Conservation (phyloP, 2,113 vertebrate genomes). For the Austrofundulus limnaeus region DNA sequence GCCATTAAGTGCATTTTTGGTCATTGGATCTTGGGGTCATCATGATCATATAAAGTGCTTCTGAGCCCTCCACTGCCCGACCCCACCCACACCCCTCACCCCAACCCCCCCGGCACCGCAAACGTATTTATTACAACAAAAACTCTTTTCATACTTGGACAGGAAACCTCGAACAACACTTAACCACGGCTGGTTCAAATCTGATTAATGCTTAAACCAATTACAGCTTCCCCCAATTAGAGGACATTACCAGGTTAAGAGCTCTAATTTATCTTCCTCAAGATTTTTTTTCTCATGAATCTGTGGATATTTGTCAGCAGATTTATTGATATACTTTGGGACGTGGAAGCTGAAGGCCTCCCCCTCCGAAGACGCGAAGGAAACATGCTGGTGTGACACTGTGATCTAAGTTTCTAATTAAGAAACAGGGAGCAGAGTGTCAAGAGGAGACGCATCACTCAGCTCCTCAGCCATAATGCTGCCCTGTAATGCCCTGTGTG, state of each 20-base stretch:
- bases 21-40: slow-evolving; percentile 80
- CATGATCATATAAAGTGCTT: slow-evolving; percentile 73
- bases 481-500: slow-evolving; percentile 69
- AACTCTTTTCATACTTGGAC: slow-evolving; percentile 73
- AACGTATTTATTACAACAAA: slow-evolving; percentile 82
- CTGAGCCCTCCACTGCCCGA: slow-evolving; percentile 66
- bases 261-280: slow-evolving; percentile 70
- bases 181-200: slow-evolving; percentile 67
- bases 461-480: slow-evolving; percentile 57
- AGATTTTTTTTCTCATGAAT: slow-evolving; percentile 47
- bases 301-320: slow-evolving; percentile 53
- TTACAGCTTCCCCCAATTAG: slow-evolving; percentile 79
- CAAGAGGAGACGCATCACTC: slow-evolving; percentile 63
- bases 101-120: slow-evolving; percentile 72
- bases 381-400: slow-evolving; percentile 52
- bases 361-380: slow-evolving; percentile 26
- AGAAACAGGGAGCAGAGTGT: slow-evolving; percentile 61
- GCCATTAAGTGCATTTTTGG: slow-evolving; percentile 83
- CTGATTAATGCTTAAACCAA: slow-evolving; percentile 80
- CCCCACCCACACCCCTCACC: no score
- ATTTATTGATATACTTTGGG: slow-evolving; percentile 50
- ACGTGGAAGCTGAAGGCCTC: slow-evolving; percentile 14
- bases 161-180: slow-evolving; percentile 70
- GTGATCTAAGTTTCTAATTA: slow-evolving; percentile 70
- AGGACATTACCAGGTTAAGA: slow-evolving; percentile 78